Evolutionary conservation across 2,888 invertebrate species (phyloP).

Genomic region (Chrysopilus asiliformis): DNA sequence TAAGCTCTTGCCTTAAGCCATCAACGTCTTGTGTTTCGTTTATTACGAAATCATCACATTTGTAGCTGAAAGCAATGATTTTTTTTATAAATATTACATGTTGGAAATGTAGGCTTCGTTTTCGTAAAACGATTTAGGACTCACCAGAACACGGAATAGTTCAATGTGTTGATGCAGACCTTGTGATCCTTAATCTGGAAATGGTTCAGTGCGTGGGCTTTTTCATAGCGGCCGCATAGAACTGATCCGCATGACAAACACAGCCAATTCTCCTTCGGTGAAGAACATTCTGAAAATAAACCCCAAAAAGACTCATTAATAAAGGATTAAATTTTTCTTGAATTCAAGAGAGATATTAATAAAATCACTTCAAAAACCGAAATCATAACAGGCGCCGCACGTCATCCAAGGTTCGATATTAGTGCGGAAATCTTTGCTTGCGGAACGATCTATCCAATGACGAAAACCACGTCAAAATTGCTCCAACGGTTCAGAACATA

Average conservation of each 20-base stretch:
- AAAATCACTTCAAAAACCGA: too few relatives aligned
- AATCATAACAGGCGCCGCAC: too few relatives aligned
- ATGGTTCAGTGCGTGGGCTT: constrained; percentile 62
- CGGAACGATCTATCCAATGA: too few relatives aligned
- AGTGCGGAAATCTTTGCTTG: too few relatives aligned
- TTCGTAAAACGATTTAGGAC: background rate
- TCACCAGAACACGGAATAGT: constrained; percentile 62
- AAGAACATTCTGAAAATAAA: constrained; percentile 43
- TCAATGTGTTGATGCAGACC: constrained; percentile 64
- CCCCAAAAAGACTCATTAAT: constrained; percentile 1
- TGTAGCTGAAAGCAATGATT: constrained; percentile 44
- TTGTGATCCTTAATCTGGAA: constrained; percentile 50
- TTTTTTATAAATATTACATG: background rate
- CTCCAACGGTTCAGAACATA: too few relatives aligned
- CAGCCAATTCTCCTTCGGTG: constrained; percentile 57
- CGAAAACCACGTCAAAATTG: too few relatives aligned
- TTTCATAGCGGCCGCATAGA: constrained; percentile 64
- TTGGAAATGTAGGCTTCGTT: background rate
- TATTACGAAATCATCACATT: constrained; percentile 66
- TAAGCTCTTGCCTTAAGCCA: constrained; percentile 43
- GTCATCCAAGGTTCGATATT: too few relatives aligned
- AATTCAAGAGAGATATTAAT: too few relatives aligned
- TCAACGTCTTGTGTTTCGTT: constrained; percentile 52
- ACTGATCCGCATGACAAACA: constrained; percentile 62
- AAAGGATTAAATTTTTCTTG: background rate